Percentiles rank a stretch among this genome's conserved stretches.
Evolutionary conservation across 2,888 invertebrate genomes (phyloP).

Genomic region (Aleiodes alternator): DNA sequence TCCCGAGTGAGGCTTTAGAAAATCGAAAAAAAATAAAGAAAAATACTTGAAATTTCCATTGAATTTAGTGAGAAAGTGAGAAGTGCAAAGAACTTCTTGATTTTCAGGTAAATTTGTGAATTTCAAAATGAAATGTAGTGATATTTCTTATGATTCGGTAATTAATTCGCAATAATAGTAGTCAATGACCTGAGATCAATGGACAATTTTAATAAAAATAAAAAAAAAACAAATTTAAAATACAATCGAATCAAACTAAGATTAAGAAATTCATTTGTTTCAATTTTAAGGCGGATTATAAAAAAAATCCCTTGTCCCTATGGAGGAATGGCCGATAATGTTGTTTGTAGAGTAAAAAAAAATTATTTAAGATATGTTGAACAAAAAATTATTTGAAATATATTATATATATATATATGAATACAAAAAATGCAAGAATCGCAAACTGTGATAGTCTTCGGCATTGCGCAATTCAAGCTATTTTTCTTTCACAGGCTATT

Average conservation of each 20-base stretch:
- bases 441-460: constrained; percentile 72
- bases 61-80: constrained; percentile 55
- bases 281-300: constrained; percentile 19
- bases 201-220: constrained; percentile 32
- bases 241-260: constrained; percentile 46
- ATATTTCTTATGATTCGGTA: constrained; percentile 41
- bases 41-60: constrained; percentile 53
- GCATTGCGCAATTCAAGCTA: constrained; percentile 62
- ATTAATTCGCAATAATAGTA: constrained; percentile 45
- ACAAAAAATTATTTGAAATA: constrained; percentile 22
- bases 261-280: constrained; percentile 31
- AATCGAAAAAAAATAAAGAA: neutral
- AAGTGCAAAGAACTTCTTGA: neutral
- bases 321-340: constrained; percentile 54
- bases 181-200: constrained; percentile 30
- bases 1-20: constrained; percentile 61
- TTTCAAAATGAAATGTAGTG: constrained; percentile 56
- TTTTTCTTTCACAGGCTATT: neutral
- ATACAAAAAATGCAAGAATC: constrained; percentile 62
- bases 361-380: constrained; percentile 46
- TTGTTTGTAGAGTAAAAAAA: constrained; percentile 47
- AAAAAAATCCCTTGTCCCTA: constrained; percentile 49
- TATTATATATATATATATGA: too few relatives aligned
- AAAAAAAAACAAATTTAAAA: constrained; percentile 35
- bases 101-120: constrained; percentile 2